Evolutionary conservation across 2,888 invertebrate genomes (phyloP).

Genomic region (Cataglyphis altisquamis): DNA sequence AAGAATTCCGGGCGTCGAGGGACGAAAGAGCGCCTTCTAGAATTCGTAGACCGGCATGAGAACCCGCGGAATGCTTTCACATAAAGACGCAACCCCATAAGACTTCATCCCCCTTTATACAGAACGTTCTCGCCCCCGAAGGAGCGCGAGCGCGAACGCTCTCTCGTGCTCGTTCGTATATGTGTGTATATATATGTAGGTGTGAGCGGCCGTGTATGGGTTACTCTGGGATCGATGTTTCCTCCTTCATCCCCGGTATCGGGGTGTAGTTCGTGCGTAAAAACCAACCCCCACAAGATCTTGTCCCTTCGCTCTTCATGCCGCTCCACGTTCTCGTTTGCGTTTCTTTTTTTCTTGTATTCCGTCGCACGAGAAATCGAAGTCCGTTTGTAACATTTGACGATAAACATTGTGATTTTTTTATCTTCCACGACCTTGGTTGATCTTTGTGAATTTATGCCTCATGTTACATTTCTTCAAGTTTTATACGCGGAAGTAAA

Average conservation of each 20-base stretch:
- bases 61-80: constrained; percentile 84
- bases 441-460: neutral
- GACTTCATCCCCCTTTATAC: constrained; percentile 80
- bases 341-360: constrained; percentile 26
- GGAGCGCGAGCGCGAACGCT: constrained; percentile 63
- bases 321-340: constrained; percentile 59
- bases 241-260: constrained; percentile 78
- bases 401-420: constrained; percentile 21
- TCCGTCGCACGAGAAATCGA: constrained; percentile 28
- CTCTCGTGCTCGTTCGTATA: constrained; percentile 27
- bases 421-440: neutral
- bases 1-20: constrained; percentile 65
- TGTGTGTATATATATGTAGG: neutral
- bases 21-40: constrained; percentile 78
- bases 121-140: constrained; percentile 79
- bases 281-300: constrained; percentile 79
- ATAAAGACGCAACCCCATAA: constrained; percentile 84
- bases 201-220: constrained; percentile 50
- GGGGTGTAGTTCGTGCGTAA: constrained; percentile 84
- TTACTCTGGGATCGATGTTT: constrained; percentile 77
- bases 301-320: constrained; percentile 73
- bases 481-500: neutral
- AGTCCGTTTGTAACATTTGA: constrained; percentile 22
- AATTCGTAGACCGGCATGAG: constrained; percentile 80
- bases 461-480: constrained; percentile 19